These are phyloP conservation scores for Tursiops truncatus DNA, from an alignment of 2,113 vertebrate species.

Conservation along the genomic window DNA sequence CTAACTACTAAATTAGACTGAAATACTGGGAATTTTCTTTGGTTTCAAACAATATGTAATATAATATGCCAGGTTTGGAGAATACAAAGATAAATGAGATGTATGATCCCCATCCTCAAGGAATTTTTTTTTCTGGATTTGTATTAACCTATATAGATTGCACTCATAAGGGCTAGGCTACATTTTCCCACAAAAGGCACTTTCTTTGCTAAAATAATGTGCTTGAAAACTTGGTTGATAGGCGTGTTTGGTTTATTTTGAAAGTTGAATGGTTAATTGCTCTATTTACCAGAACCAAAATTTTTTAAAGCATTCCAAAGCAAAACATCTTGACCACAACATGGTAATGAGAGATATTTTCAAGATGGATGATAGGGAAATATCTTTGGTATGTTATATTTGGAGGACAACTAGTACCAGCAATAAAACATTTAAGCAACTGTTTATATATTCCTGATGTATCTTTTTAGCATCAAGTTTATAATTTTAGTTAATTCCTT, in stretches of 20 bases:
- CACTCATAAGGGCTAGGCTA: not conserved
- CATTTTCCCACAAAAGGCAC: not conserved
- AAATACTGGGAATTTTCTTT: not conserved
- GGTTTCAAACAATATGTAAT: not conserved
- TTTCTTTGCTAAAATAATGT: not conserved
- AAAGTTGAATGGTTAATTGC: not conserved
- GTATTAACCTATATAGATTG: not conserved
- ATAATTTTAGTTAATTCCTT: constrained; percentile 13
- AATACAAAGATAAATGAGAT: not conserved
- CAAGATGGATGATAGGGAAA: not conserved
- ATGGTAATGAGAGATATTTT: constrained; percentile 15
- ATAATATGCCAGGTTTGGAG: not conserved
- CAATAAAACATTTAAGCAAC: not conserved
- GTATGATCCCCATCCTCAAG: not conserved
- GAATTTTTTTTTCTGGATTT: not conserved
- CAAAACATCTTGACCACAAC: not conserved
- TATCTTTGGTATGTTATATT: not conserved
- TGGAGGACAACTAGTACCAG: not conserved
- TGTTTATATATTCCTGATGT: not conserved
- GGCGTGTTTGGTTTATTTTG: not conserved
- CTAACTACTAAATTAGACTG: not conserved
- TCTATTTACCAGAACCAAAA: not conserved
- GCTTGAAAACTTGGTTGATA: not conserved
- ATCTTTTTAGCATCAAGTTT: not conserved
- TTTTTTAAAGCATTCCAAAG: not conserved